Evolutionary conservation across 2,888 invertebrate genomes (phyloP), one percentile per base, ranked within the genome.

Genomic region (Silvanus unidentatus): DNA sequence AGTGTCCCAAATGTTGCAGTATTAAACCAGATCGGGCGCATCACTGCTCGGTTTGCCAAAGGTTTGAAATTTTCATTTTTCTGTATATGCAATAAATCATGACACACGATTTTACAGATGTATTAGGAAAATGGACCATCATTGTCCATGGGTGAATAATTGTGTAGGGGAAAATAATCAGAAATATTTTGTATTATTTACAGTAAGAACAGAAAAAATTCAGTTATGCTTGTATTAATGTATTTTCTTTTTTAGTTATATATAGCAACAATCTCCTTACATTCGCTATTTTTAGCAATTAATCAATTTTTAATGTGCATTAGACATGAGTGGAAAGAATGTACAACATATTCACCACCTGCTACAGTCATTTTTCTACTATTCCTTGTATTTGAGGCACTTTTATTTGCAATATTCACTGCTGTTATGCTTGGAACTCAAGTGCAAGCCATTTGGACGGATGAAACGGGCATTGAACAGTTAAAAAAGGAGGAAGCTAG

Each of bases 91-190:
- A 22, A 22, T 22, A 22, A 5, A 22, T 22, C n/a, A n/a, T n/a
- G n/a, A n/a, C n/a, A n/a, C n/a, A n/a, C n/a, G n/a, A n/a, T n/a
- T 41, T 45, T 48, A 59, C 55, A 78, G 84, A 59, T 88, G 87
- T 68, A 84, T 88, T 50, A 73, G 82, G 52, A 88, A 88, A 75
- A 90, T 90, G 88, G 88, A 88, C 64, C 88, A 88, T 68, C 88
- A 89, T 65, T 89, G 88, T 73, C 98, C 97, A 0, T 97, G 96
- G 96, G 92, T 99, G 6, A 99, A 99, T 70, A 99, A 99, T 71
- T 99, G 99, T 73, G 96, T 99, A 1, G 99, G 99, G 13, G 98
- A 98, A 73, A 93, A 89, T 68, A 99, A 99, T 77, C 99, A 99
- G 77, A 99, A 99, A 74, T 99, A 89, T 75, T 99, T 99, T 77